phyloP scores from a whole-genome alignment of 2,797 vertebrate species.

The Pyrocephalus nanus region DNA sequence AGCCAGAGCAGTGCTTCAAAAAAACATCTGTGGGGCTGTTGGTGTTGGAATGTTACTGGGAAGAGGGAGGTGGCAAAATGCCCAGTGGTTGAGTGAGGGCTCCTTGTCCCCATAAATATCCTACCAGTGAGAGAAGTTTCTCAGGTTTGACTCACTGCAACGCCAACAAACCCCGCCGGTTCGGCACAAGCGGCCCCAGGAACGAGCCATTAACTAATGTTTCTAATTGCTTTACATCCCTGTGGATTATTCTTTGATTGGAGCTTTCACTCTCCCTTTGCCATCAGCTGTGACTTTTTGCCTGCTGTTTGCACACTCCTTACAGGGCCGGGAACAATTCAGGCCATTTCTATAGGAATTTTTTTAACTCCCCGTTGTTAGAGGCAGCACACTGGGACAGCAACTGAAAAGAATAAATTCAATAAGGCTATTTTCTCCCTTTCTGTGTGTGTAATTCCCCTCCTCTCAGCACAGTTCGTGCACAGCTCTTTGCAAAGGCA shows the following conservation, averaged over 20 bases:
- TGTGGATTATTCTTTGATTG: not conserved
- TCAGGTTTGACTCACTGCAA: not conserved
- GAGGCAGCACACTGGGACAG: not conserved
- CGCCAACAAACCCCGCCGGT: rapidly evolving
- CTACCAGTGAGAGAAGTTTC: rapidly evolving
- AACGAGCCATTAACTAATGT: not conserved
- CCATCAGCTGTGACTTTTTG: not conserved
- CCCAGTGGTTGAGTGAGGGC: not conserved
- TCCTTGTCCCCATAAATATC: not conserved
- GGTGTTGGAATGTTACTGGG: not conserved
- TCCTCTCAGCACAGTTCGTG: rapidly evolving
- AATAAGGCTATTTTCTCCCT: not conserved
- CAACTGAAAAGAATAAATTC: not conserved
- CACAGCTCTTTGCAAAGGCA: not conserved
- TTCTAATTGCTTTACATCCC: not conserved
- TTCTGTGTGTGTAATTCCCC: not conserved
- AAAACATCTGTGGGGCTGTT: rapidly evolving
- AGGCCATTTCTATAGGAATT: not conserved
- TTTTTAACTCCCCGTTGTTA: not conserved
- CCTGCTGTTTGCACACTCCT: not conserved
- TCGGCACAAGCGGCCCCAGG: not conserved
- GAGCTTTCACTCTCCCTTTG: not conserved
- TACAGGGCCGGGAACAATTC: not conserved
- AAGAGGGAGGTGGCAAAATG: not conserved
- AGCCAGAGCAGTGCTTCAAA: not conserved